Percentiles rank a stretch among this genome's conserved stretches.
Conservation (phyloP, 2,113 vertebrate genomes). For the Aviceda subcristata region DNA sequence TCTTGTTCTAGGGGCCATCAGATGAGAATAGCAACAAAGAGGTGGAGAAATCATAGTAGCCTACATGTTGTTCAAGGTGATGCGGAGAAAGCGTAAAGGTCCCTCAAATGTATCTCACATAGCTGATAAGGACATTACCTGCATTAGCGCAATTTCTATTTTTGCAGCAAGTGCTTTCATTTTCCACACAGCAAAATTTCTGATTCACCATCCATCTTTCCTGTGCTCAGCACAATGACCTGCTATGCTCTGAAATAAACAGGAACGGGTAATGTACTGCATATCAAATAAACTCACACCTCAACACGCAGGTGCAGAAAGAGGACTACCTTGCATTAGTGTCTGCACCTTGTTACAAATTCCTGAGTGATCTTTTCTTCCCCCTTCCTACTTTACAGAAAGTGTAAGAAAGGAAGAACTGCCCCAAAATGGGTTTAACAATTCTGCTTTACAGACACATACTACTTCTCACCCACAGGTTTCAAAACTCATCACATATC, state of each 20-base stretch:
- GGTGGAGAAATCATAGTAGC: neutral
- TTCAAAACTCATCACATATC: neutral
- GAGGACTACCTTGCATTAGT: neutral
- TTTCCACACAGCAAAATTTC: fast-evolving
- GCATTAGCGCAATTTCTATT: neutral
- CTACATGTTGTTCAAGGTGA: neutral
- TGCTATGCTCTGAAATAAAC: neutral
- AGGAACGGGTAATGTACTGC: fast-evolving
- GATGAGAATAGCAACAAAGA: neutral
- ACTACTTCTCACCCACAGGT: neutral
- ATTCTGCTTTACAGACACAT: neutral
- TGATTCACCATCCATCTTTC: neutral
- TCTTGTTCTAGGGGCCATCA: neutral
- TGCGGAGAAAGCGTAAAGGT: neutral
- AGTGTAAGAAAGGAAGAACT: neutral
- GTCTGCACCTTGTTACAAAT: neutral
- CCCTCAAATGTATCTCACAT: neutral
- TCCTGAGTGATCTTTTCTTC: fast-evolving
- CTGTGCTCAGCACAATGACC: neutral
- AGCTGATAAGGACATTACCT: neutral
- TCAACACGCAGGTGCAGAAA: neutral
- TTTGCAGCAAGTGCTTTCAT: neutral
- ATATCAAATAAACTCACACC: neutral
- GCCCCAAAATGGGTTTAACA: neutral
- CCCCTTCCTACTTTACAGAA: neutral